phyloP scores from a whole-genome alignment of 2,113 vertebrate species.

The Callaeas wilsoni region DNA sequence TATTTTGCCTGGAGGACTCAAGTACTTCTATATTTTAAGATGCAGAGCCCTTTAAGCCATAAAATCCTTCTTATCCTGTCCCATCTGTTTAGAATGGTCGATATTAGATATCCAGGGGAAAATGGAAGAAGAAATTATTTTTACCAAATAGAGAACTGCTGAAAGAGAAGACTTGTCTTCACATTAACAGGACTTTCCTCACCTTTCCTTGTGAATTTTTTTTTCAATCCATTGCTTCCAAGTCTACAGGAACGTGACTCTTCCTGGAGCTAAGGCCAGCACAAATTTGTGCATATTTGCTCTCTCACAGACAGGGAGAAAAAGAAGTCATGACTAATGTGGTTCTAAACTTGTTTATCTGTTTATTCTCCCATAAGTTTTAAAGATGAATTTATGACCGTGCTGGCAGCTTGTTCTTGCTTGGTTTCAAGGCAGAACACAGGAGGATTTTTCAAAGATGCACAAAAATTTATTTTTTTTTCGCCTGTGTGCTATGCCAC shows the following conservation, averaged over 20 bases:
- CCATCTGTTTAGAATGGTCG: neutral
- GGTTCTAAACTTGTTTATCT: neutral
- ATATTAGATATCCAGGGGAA: neutral
- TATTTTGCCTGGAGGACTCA: neutral
- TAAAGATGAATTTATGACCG: neutral
- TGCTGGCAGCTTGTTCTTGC: rapidly evolving
- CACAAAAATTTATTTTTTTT: neutral
- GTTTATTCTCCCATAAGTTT: neutral
- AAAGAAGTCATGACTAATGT: rapidly evolving
- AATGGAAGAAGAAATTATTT: neutral
- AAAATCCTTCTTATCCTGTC: neutral
- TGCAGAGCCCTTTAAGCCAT: neutral
- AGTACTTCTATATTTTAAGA: neutral
- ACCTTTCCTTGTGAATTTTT: neutral
- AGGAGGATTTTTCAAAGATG: neutral
- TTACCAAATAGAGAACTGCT: neutral
- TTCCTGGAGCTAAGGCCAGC: neutral
- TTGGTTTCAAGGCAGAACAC: neutral
- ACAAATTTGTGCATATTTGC: neutral
- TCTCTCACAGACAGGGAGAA: neutral
- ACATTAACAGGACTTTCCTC: neutral
- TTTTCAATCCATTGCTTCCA: neutral
- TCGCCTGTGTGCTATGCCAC: neutral
- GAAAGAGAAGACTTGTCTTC: neutral
- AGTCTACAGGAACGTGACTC: neutral